Conservation (phyloP, 1,140 invertebrate genomes). For the Trichomalopsis sarcophagae region DNA sequence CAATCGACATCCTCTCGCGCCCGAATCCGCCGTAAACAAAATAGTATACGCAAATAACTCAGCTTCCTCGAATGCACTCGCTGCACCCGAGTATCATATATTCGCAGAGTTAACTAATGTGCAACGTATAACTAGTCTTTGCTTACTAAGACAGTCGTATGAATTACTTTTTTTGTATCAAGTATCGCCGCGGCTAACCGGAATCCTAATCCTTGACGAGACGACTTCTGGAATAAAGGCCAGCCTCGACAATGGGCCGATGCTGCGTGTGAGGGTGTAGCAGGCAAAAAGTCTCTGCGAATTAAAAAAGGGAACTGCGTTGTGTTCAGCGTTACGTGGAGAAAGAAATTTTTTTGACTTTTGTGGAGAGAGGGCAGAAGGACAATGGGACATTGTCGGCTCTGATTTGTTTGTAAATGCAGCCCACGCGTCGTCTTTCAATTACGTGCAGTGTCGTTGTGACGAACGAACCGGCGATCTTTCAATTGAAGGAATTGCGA, state of each 20-base stretch:
- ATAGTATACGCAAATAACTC: not conserved
- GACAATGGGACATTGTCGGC: conserved; percentile 12
- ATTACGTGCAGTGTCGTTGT: not conserved
- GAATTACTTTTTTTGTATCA: too few relatives aligned
- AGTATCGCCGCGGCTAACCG: too few relatives aligned
- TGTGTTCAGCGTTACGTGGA: not conserved
- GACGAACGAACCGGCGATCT: not conserved
- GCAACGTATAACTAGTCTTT: too few relatives aligned
- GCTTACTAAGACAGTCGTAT: too few relatives aligned
- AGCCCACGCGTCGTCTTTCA: conserved; percentile 9
- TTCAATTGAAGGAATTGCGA: conserved; percentile 18
- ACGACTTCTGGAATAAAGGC: too few relatives aligned
- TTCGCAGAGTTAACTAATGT: not conserved
- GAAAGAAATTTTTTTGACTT: not conserved
- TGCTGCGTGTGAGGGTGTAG: too few relatives aligned
- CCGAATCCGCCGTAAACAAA: not conserved
- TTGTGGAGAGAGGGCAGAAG: not conserved
- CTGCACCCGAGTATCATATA: too few relatives aligned
- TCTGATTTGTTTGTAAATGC: not conserved
- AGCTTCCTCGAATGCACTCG: not conserved
- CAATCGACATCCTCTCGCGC: not conserved
- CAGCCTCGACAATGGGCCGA: too few relatives aligned
- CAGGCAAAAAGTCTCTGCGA: not conserved
- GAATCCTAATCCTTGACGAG: too few relatives aligned
- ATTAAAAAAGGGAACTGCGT: not conserved